Evolutionary conservation across 2,797 vertebrate species (phyloP), one percentile per base, ranked within the genome.

Genomic region (Cheirogaleus major): DNA sequence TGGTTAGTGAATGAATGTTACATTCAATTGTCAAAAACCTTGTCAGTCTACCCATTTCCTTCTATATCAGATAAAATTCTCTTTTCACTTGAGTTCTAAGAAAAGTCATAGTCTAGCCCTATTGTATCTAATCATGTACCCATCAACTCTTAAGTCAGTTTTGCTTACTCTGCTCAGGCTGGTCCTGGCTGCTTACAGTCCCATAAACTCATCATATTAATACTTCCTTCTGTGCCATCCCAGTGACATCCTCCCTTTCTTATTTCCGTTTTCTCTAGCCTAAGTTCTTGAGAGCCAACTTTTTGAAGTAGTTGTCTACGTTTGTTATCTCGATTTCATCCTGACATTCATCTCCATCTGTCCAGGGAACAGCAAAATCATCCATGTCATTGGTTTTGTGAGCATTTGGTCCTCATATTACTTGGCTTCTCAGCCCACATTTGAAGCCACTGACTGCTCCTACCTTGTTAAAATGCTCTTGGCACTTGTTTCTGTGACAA

Each of bases 1-100:
- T 78, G 32, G 41, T 61, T 89, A 69, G 89, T 73, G 38, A 92
- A 76, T 61, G 23, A 48, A 35, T 8, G 1, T 59, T 61, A 82
- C 6, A 72, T 41, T 52, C 81, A 59, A 67, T 83, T 69, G 5
- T 82, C 50, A 92, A 89, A 92, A 72, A 73, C 55, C 22, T 78
- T 84, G 35, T 18, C 27, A 73, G 43, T 57, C 32, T 43, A 84
- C 72, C 14, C 18, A 80, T 55, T 90, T 88, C 27, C 50, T 27
- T 88, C 55, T 72, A 38, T 1, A 89, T 52, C 35, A 79, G 72
- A 92, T 70, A 35, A 63, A 75, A 50, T 70, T 82, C 5, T 81
- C 73, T 81, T 67, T 84, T 41, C 13, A 32, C 38, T 27, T 78
- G 48, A 55, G 30, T 95, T 95, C 59, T 11, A 83, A 27, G 43